Percentiles rank a stretch among this genome's conserved stretches.
These are phyloP conservation scores for Aldrovandia affinis DNA, from an alignment of 2,797 vertebrate genomes.

Conservation along the genomic window DNA sequence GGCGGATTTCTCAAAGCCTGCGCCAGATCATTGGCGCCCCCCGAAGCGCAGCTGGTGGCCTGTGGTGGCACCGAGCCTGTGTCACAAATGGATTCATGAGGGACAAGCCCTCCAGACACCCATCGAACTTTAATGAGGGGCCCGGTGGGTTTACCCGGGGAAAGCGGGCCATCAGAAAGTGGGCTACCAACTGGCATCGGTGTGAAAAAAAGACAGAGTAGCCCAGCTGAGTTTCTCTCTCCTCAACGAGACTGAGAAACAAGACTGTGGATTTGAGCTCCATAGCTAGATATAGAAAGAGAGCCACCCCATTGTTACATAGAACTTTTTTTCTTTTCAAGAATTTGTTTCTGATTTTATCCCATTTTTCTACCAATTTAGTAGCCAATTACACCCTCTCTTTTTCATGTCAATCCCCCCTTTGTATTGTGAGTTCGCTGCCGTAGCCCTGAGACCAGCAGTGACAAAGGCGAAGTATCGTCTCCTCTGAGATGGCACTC, in stretches of 20 bases:
- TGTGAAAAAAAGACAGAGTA: conserved; percentile 34
- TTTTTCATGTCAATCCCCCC: too few species aligned
- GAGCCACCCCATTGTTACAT: background rate
- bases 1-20: background rate
- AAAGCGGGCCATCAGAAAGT: conserved; percentile 52
- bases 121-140: conserved; percentile 28
- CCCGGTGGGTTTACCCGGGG: conserved; percentile 28
- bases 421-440: too few species aligned
- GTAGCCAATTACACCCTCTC: too few species aligned
- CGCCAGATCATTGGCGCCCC: conserved; percentile 5
- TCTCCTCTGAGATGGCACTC: too few species aligned
- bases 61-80: background rate
- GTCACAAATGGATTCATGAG: conserved; percentile 9
- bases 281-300: background rate
- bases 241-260: too few species aligned
- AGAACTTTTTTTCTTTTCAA: too few species aligned
- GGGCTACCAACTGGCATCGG: conserved; percentile 34
- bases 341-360: too few species aligned
- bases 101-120: conserved; percentile 5
- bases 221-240: conserved; percentile 29
- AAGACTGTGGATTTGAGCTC: background rate
- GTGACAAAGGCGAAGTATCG: too few species aligned
- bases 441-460: too few species aligned
- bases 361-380: too few species aligned
- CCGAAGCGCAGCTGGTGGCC: background rate